Conservation (phyloP, 1,140 invertebrate genomes). For the Coenobita brevimanus region DNA sequence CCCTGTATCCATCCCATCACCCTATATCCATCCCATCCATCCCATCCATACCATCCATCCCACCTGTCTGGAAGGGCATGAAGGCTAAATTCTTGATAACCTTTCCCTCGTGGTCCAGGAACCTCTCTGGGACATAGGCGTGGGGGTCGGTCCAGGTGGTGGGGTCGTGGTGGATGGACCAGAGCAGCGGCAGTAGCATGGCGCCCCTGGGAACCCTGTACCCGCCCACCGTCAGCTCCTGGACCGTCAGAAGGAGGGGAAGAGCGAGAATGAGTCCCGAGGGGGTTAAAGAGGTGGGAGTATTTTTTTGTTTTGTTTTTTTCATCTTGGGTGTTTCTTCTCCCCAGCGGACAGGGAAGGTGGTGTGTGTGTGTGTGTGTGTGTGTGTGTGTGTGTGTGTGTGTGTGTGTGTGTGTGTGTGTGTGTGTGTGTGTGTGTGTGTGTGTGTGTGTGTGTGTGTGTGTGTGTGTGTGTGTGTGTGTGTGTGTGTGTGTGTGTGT, state of each 20-base stretch:
- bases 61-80: constrained; percentile 88
- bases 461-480: constrained; percentile 16
- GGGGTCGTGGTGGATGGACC: constrained; percentile 87
- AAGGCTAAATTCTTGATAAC: constrained; percentile 81
- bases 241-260: not conserved
- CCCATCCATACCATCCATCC: too few species aligned
- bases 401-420: constrained; percentile 15
- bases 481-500: constrained; percentile 25
- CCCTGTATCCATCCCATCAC: too few species aligned
- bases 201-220: constrained; percentile 79
- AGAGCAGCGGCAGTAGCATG: constrained; percentile 85
- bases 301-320: too few species aligned
- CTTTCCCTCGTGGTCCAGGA: constrained; percentile 80
- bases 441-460: constrained; percentile 38
- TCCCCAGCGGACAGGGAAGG: too few species aligned
- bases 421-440: constrained; percentile 19
- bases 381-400: constrained; percentile 22
- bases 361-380: too few species aligned
- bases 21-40: too few species aligned
- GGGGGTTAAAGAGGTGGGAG: not conserved
- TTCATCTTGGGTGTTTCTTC: too few species aligned
- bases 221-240: constrained; percentile 79
- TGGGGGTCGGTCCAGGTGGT: constrained; percentile 82
- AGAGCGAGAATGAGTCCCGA: not conserved
- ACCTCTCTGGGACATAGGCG: constrained; percentile 82